A percentile compares a stretch with the other conserved stretches of the same genome.
These are phyloP conservation scores for Sinocyclocheilus maitianheensis DNA, from an alignment of 2,113 vertebrate species.

Conservation along the genomic window DNA sequence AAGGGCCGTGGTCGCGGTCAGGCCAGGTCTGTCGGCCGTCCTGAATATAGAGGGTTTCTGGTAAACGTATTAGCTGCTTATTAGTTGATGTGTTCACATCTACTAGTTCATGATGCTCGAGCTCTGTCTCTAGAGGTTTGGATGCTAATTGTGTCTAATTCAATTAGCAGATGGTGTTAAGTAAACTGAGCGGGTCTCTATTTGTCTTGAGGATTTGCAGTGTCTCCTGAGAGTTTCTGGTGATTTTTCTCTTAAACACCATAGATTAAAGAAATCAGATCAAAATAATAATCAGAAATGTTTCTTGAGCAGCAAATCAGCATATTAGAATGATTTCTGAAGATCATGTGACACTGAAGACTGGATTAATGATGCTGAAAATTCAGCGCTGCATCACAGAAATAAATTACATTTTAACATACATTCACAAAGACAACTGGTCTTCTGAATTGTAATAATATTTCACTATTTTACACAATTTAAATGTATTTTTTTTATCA, in stretches of 20 bases:
- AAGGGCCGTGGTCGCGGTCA: constrained; percentile 23
- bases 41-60: not conserved
- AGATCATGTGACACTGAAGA: too few species aligned
- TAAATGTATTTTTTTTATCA: not conserved
- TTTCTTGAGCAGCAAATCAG: too few species aligned
- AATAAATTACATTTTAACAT: not conserved
- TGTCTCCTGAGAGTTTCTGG: not conserved
- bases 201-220: not conserved
- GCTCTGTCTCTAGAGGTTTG: not conserved
- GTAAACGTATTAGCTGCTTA: not conserved
- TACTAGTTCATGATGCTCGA: not conserved
- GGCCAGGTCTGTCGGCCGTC: constrained; percentile 6
- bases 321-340: too few species aligned
- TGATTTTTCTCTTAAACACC: not conserved
- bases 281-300: too few species aligned
- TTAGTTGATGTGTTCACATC: not conserved
- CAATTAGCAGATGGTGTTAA: constrained; percentile 36
- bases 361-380: too few species aligned
- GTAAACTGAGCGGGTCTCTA: not conserved
- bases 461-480: not conserved
- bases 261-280: not conserved
- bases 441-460: not conserved
- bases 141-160: constrained; percentile 10
- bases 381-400: too few species aligned
- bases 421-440: not conserved